Conservation (phyloP, 2,113 vertebrate species). For the Dasyprocta punctata region DNA sequence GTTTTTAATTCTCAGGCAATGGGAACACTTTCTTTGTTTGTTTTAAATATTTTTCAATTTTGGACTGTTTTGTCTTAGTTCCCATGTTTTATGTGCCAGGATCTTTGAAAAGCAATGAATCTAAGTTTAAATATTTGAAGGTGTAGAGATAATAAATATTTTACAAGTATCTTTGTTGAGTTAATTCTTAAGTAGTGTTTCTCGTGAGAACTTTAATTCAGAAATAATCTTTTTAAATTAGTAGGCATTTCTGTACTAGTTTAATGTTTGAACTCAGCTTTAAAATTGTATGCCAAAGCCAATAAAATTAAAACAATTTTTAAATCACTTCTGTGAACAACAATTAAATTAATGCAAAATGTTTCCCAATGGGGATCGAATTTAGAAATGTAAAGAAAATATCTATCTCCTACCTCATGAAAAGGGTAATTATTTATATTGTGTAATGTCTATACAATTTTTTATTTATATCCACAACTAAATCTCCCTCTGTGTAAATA, state of each 20-base stretch:
- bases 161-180: not conserved
- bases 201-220: not conserved
- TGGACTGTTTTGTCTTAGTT: not conserved
- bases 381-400: not conserved
- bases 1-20: not conserved
- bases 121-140: not conserved
- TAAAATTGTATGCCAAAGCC: not conserved
- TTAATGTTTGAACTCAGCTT: not conserved
- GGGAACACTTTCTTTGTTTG: not conserved
- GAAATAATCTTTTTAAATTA: conserved; percentile 9
- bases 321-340: not conserved
- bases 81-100: not conserved
- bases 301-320: not conserved
- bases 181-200: not conserved
- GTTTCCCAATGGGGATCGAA: not conserved
- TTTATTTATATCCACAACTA: not conserved
- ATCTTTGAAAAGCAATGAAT: not conserved
- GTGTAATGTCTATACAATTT: not conserved
- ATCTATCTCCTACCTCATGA: not conserved
- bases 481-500: not conserved
- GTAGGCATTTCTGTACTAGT: not conserved
- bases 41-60: conserved; percentile 6
- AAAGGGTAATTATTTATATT: not conserved
- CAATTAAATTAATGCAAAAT: not conserved
- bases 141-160: not conserved